Evolutionary conservation across 2,888 invertebrate species (phyloP), one percentile per base, ranked within the genome.

Genomic region (Drosophila neotestacea): DNA sequence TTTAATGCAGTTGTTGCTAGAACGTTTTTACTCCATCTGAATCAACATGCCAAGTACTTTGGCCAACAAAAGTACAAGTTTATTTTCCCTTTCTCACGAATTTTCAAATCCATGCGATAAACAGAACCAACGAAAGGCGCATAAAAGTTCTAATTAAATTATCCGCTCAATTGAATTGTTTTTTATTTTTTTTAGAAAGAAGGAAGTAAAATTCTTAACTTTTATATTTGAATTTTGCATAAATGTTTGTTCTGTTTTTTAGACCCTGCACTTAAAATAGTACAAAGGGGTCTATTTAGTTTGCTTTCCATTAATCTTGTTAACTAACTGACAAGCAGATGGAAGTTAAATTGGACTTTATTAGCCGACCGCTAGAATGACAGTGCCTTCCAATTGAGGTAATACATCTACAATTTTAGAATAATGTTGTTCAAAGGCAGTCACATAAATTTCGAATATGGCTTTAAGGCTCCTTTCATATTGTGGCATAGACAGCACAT

Each of bases 71-170:
- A 38, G 46, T 10, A 52, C 44, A 60, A 62, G 28, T 54, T 58
- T 32, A n/a, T 41, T 11, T 50, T 13, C 10, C 7, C 13, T 34
- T 44, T 70, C 42, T 16, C 9, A 3, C 22, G n/a, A 56, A 70
- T 71, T 54, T 68, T 64, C 11, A 68, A 81, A 64, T 73, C 61
- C 52, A 47, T 70, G 62, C 46, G 55, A 62, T 72, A 62, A 75
- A 65, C 46, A 65, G 42, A 51, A 16, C 36, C 34, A 41, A 22
- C 60, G 9, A 22, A 56, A 11, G 36, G 28, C 38, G 22, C 10
- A 34, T 56, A 55, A 67, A 75, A 81, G 65, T 85, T 70, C 68
- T 84, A 84, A 84, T 84, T 84, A 77, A 83, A 80, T 88, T 79
- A 50, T 66, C 42, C 54, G 77, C 67, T 54, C 84, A 81, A 80